These are phyloP conservation scores for Chalcosyrphus nemorum DNA, from an alignment of 2,888 invertebrate genomes.

Conservation along the genomic window DNA sequence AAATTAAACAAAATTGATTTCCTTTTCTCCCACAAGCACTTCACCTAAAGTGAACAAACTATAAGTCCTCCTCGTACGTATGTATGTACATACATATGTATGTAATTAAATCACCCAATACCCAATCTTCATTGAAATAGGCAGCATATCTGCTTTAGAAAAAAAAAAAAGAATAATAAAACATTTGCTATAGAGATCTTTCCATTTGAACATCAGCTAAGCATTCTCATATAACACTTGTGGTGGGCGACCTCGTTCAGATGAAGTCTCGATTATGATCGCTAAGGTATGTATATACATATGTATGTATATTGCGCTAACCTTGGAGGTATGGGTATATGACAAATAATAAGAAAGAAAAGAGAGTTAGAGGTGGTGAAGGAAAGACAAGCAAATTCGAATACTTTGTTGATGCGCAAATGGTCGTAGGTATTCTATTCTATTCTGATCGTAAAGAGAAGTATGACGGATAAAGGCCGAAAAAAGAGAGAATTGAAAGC, in stretches of 20 bases:
- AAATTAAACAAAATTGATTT: no score
- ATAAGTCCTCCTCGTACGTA: no score
- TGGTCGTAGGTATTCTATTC: no score
- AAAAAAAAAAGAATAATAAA: neutral
- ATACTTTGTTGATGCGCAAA: constrained; percentile 19
- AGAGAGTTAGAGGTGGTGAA: neutral
- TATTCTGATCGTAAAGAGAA: neutral
- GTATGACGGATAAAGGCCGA: neutral
- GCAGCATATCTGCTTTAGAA: neutral
- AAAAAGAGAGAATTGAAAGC: neutral
- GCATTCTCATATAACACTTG: constrained; percentile 47
- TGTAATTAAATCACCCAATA: neutral
- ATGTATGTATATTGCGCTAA: constrained; percentile 40
- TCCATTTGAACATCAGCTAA: constrained; percentile 14
- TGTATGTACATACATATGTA: no score
- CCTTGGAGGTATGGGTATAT: constrained; percentile 52
- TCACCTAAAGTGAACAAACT: constrained; percentile 15
- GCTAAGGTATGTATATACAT: neutral
- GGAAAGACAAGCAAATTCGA: neutral
- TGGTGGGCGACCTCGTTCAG: constrained; percentile 46
- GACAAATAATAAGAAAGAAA: constrained; percentile 26
- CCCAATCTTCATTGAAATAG: constrained; percentile 2
- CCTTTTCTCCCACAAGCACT: no score
- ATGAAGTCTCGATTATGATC: constrained; percentile 33
- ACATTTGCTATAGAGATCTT: constrained; percentile 3